These are phyloP conservation scores for Phalacrocorax brasilianus DNA, from an alignment of 2,113 vertebrate genomes.

Conservation along the genomic window DNA sequence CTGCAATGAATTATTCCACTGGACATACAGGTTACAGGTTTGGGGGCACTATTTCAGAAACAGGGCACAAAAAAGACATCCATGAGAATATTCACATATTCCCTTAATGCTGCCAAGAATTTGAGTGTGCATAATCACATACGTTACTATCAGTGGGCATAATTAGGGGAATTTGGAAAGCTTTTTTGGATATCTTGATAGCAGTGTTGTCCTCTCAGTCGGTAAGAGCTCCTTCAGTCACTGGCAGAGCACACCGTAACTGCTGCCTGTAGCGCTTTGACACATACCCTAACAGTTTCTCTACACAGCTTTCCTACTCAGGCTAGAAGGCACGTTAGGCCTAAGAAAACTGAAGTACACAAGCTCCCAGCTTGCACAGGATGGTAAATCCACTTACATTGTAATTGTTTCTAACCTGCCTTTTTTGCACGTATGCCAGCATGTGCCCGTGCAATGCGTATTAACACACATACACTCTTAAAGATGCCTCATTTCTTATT, in stretches of 20 bases:
- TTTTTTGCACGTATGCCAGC: neutral
- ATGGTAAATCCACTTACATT: fast-evolving
- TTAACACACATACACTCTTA: neutral
- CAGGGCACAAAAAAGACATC: neutral
- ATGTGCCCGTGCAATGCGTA: neutral
- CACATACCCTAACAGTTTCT: neutral
- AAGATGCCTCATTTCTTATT: neutral
- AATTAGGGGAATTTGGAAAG: neutral
- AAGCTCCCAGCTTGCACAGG: neutral
- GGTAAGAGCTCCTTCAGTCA: neutral
- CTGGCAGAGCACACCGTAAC: fast-evolving
- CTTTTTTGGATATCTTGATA: neutral
- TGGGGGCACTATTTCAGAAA: neutral
- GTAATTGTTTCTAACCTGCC: neutral
- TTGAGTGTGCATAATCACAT: fast-evolving
- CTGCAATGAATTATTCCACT: neutral
- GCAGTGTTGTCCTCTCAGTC: neutral
- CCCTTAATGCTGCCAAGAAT: neutral
- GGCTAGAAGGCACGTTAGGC: neutral
- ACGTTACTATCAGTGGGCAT: neutral
- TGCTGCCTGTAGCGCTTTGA: neutral
- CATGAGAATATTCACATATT: neutral
- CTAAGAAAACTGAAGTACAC: neutral
- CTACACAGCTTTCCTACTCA: neutral
- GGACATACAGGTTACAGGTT: neutral